A percentile compares a stretch with the other conserved stretches of the same genome.
Evolutionary conservation across 2,113 vertebrate species (phyloP).

Genomic region (Hypanus sabinus): DNA sequence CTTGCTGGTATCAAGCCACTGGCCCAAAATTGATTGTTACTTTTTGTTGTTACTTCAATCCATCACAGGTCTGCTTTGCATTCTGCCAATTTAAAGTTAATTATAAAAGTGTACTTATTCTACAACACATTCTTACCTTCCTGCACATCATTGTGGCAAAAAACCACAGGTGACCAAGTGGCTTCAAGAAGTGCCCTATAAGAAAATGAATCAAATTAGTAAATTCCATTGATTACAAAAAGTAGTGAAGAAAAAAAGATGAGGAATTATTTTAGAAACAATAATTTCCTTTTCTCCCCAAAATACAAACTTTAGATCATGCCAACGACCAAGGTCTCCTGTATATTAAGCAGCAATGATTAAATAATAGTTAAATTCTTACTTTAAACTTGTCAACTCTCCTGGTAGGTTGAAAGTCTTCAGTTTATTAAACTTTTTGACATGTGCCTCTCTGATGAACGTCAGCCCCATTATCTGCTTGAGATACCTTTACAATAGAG

Average conservation of each 20-base stretch:
- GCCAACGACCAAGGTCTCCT: not conserved
- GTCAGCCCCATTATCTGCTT: conserved; percentile 70
- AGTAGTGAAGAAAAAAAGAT: not conserved
- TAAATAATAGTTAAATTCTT: conserved; percentile 38
- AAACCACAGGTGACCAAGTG: conserved; percentile 81
- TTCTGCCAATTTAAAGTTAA: not conserved
- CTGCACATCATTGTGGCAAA: conserved; percentile 90
- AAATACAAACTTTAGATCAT: not conserved
- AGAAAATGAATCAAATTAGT: not conserved
- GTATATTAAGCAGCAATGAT: not conserved
- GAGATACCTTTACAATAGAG: conserved; percentile 65
- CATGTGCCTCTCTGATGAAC: conserved; percentile 59
- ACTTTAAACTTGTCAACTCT: conserved; percentile 77
- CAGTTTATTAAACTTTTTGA: conserved; percentile 69
- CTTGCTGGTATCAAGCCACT: not conserved
- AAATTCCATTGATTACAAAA: not conserved
- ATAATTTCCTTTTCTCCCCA: not conserved
- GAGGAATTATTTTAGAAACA: not conserved
- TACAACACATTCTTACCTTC: conserved; percentile 66
- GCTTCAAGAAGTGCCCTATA: conserved; percentile 65
- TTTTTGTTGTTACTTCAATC: not conserved
- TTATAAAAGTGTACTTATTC: not conserved
- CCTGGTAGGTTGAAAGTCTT: conserved; percentile 65
- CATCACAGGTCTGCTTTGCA: not conserved
- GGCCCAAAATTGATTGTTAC: not conserved